These are phyloP conservation scores for Nerophis ophidion DNA, from an alignment of 2,113 vertebrate species.

Conservation along the genomic window DNA sequence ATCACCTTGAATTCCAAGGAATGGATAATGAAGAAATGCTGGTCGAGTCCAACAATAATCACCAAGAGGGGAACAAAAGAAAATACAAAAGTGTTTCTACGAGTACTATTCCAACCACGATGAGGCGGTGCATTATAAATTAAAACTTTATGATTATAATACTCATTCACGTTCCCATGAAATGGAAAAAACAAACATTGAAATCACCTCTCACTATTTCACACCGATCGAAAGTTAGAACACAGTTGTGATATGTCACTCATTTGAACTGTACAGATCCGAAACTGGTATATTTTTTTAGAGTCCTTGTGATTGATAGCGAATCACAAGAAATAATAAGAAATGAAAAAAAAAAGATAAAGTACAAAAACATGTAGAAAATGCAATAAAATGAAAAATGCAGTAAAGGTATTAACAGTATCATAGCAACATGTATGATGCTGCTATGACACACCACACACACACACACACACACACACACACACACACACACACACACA, in stretches of 20 bases:
- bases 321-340: not conserved
- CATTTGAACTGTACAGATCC: not conserved
- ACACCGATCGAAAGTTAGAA: conserved; percentile 26
- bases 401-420: too few relatives aligned
- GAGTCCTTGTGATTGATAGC: not conserved
- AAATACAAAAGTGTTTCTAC: conserved; percentile 56
- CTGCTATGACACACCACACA: not conserved
- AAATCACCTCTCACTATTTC: conserved; percentile 38
- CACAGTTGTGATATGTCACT: conserved; percentile 37
- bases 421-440: not conserved
- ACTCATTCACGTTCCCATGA: conserved; percentile 42
- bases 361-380: conserved; percentile 1
- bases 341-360: not conserved
- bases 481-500: not conserved
- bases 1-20: too few relatives aligned
- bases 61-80: conserved; percentile 18
- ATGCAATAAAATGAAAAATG: too few relatives aligned
- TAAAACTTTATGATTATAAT: conserved; percentile 38
- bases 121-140: conserved; percentile 48
- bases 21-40: too few relatives aligned
- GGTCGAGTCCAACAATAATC: too few relatives aligned
- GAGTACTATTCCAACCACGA: conserved; percentile 44
- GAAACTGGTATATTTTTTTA: not conserved
- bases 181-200: conserved; percentile 36
- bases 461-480: not conserved